Percentiles rank a stretch among this genome's conserved stretches.
Evolutionary conservation across 2,888 invertebrate genomes (phyloP).

Genomic region (Drosophila ochracea): DNA sequence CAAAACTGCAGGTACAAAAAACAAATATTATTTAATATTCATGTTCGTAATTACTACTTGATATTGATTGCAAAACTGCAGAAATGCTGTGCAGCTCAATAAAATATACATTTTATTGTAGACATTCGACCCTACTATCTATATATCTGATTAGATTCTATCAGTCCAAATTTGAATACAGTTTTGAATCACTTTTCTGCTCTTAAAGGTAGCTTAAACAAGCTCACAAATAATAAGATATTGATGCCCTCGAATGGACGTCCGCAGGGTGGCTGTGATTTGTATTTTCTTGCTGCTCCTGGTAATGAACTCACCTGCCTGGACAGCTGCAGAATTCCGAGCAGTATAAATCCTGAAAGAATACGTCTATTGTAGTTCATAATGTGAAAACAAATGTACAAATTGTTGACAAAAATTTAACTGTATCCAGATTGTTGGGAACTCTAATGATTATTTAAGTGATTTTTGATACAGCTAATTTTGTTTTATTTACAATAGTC

Average conservation of each 20-base stretch:
- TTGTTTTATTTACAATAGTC: not conserved
- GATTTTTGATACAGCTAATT: slow-evolving; percentile 51
- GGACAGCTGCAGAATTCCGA: slow-evolving; percentile 46
- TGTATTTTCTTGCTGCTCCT: not conserved
- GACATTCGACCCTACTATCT: not conserved
- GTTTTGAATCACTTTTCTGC: not conserved
- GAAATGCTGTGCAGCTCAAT: no score
- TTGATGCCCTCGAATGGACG: not conserved
- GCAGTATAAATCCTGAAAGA: slow-evolving; percentile 39
- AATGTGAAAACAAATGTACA: slow-evolving; percentile 22
- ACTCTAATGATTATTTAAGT: slow-evolving; percentile 57
- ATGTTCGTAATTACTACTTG: not conserved
- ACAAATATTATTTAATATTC: not conserved
- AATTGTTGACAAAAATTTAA: slow-evolving; percentile 6
- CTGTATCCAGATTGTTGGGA: not conserved
- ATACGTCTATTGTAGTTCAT: slow-evolving; percentile 48
- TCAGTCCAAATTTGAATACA: not conserved
- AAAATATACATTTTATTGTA: not conserved
- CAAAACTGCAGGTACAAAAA: slow-evolving; percentile 57
- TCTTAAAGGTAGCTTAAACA: not conserved
- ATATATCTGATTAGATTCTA: not conserved
- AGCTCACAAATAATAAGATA: not conserved
- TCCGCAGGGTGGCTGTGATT: not conserved
- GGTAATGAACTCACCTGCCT: slow-evolving; percentile 49
- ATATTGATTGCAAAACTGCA: not conserved